Base-by-base conservation (phyloP, 2,888 invertebrate genomes). In the Scotopteryx bipunctaria region DNA sequence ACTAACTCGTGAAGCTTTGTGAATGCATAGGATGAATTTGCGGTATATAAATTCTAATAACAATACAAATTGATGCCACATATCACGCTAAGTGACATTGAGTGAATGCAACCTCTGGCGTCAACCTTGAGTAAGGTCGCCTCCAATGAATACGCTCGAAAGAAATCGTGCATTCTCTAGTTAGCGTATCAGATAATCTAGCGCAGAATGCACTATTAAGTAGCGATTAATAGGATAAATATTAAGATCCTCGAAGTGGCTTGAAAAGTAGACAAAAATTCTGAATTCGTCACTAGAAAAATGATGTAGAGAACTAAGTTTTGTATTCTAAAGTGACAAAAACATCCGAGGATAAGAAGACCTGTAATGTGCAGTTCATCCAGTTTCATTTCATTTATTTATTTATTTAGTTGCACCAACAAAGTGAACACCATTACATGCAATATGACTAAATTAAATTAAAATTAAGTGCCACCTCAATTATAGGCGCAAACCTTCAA, bases 81-180 rank as follows among this genome's bases (percentile, higher is more conserved):
- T 41, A 53, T 42, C 32, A 40, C 33, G 48, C 21, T 46, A 43
- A 35, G 40, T 49, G 57, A 56, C 57, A 57, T 62, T 59, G 59
- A 51, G 42, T 36, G 32, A 23, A 48, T 44, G 52, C 45, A 57
- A 55, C 47, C 59, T 56, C 40, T 42, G 25, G 49, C 15, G 36
- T 38, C 47, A 56, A 54, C 59, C 59, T 59, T 59, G 59, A 40
- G 11, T 42, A 35, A 62, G 57, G 56, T 56, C 51, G 47, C 19
- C 33, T 16, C 51, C 53, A 53, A 53, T 53, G 51, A 53, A 41
- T 43, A 62, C 14, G 27, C 16, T 23, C 47, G 50, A 46, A 44
- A 54, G 46, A 27, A 35, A 40, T 37, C 14, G 31, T 31, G 13
- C 43, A 36, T 41, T 52, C 49, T 55, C 38, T 16, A 56, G 56